Evolutionary conservation across 2,888 invertebrate species (phyloP), one percentile per base, ranked within the genome.

Genomic region (Eupithecia subumbrata): DNA sequence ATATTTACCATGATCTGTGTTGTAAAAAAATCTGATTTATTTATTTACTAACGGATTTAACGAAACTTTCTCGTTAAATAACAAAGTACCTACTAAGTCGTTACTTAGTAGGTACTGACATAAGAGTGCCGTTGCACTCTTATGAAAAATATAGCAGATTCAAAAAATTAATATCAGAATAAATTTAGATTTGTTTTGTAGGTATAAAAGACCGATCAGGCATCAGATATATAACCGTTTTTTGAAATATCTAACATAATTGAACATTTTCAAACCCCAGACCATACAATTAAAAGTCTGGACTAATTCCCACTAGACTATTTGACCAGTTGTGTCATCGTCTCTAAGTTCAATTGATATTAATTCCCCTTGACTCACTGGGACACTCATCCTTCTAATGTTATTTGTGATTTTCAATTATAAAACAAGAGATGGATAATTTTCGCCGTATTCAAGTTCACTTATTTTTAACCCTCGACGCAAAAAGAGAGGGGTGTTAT

Each of bases 291-390:
- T 37, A 5, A 66, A 66, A 37, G 40, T 37, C n/a, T 11, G 22
- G n/a, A 64, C 37, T 11, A 34, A 66, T 40, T 66, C n/a, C 40
- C 66, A 67, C 40, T 40, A 40, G 67, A 18, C 67, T 40, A 67
- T 40, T 37, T 52, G 43, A 70, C 64, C 34, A 64, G 43, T 43
- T 43, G 75, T 69, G 75, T 77, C 77, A 71, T 71, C 68, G 25
- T 64, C 40, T 22, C 11, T 34, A 34, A 8, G 68, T 45, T 72
- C 68, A 82, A 84, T 83, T 83, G 82, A 25, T 45, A 75, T 56
- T 77, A 84, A 84, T 85, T 81, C 40, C 40, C 11, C 30, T 60
- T 84, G 85, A 85, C 30, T 81, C 85, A 84, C 68, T 22, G 71
- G 56, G 56, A 63, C 71, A 71, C 11, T 52, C 69, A 56, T 37